These are phyloP conservation scores for Dolichallabes microphthalmus DNA, from an alignment of 2,113 vertebrate genomes.

Conservation along the genomic window DNA sequence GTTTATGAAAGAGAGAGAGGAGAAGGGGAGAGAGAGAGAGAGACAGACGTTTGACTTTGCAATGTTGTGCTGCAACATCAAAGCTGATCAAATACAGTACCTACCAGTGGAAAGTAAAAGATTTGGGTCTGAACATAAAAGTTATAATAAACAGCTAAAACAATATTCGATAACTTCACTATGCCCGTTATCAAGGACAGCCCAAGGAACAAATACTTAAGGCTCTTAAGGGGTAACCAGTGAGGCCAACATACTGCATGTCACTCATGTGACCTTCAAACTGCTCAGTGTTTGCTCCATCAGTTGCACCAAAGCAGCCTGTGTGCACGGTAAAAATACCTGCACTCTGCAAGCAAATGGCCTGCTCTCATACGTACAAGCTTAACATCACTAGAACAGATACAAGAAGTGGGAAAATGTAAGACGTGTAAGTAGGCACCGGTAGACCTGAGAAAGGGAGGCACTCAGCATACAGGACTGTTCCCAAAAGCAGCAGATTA, in stretches of 20 bases:
- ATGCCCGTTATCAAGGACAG: slow-evolving; percentile 68
- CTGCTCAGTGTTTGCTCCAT: slow-evolving; percentile 46
- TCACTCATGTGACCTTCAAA: slow-evolving; percentile 70
- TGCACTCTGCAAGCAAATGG: slow-evolving; percentile 30
- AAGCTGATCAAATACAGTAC: slow-evolving; percentile 51
- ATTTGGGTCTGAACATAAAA: slow-evolving; percentile 51
- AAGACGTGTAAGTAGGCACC: slow-evolving; percentile 49
- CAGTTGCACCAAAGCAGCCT: slow-evolving; percentile 29
- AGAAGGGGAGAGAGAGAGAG: slow-evolving; percentile 34
- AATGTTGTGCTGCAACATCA: slow-evolving; percentile 59
- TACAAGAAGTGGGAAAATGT: neutral
- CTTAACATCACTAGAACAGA: neutral
- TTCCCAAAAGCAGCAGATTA: slow-evolving; percentile 25
- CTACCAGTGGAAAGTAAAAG: slow-evolving; percentile 46
- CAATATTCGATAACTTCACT: slow-evolving; percentile 56
- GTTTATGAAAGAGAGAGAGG: too few relatives aligned
- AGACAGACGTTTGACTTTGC: slow-evolving; percentile 60
- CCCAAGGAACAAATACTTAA: slow-evolving; percentile 82
- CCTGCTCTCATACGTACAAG: slow-evolving; percentile 18
- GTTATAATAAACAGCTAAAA: slow-evolving; percentile 56
- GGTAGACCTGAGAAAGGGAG: slow-evolving; percentile 56
- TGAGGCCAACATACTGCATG: slow-evolving; percentile 67
- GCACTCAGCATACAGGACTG: slow-evolving; percentile 27
- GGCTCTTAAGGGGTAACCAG: slow-evolving; percentile 82
- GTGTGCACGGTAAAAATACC: slow-evolving; percentile 15